phyloP scores from a whole-genome alignment of 2,797 vertebrate species.

The Schizopygopsis pylzovi region DNA sequence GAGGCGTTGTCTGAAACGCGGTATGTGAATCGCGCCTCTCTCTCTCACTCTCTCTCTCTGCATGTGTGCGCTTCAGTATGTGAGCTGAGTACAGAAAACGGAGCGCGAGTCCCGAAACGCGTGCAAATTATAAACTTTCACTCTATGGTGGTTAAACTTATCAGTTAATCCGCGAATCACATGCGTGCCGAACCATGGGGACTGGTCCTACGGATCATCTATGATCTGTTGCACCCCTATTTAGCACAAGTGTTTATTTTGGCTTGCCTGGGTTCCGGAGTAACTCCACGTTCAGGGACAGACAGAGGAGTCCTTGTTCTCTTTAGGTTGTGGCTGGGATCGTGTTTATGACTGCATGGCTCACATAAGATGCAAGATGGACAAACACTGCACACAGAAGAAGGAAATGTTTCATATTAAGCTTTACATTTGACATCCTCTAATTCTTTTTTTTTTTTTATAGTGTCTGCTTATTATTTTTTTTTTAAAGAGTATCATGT shows the following conservation, averaged over 20 bases:
- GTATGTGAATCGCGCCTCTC: too few species aligned
- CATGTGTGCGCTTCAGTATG: too few species aligned
- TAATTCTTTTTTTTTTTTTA: background rate
- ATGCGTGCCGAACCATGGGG: too few species aligned
- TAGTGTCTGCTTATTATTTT: background rate
- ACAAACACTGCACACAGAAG: conserved; percentile 83
- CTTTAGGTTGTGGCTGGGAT: conserved; percentile 88
- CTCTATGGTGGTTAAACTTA: too few species aligned
- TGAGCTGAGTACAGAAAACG: too few species aligned
- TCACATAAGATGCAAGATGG: conserved; percentile 94
- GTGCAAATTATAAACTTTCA: too few species aligned
- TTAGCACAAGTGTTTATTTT: conserved; percentile 9
- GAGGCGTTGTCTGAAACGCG: too few species aligned
- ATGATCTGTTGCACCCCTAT: too few species aligned
- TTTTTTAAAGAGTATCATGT: background rate
- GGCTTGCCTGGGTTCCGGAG: conserved; percentile 81
- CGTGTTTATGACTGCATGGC: conserved; percentile 86
- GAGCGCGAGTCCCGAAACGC: too few species aligned
- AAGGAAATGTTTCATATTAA: background rate
- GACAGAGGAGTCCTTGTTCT: conserved; percentile 90
- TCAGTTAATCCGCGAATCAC: too few species aligned
- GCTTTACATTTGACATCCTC: background rate
- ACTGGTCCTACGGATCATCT: too few species aligned
- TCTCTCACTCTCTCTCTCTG: too few species aligned
- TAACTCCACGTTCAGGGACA: conserved; percentile 80